These are phyloP conservation scores for Eristalinus aeneus DNA, from an alignment of 2,888 invertebrate species.

Conservation along the genomic window DNA sequence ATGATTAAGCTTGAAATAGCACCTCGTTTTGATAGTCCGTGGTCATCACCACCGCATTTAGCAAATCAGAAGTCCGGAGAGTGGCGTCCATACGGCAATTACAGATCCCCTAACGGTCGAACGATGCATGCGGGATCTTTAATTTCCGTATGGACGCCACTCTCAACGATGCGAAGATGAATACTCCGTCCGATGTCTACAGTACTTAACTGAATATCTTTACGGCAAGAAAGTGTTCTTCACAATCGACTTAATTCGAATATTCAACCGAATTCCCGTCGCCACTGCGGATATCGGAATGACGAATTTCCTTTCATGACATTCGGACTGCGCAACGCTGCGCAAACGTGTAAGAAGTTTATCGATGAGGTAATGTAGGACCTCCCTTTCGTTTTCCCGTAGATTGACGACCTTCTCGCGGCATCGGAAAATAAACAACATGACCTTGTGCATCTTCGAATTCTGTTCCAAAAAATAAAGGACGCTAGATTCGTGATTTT, in stretches of 20 bases:
- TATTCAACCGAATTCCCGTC: conserved; percentile 62
- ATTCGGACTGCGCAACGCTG: conserved; percentile 76
- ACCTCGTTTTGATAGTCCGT: no score
- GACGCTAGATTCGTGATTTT: conserved; percentile 8
- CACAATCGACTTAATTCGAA: conserved; percentile 35
- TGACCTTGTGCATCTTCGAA: conserved; percentile 65
- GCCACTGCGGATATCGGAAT: conserved; percentile 55
- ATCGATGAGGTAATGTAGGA: conserved; percentile 73
- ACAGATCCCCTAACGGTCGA: no score
- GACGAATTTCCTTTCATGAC: conserved; percentile 74
- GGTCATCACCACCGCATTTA: no score
- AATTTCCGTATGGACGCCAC: no score
- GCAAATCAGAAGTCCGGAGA: no score
- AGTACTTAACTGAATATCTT: no score
- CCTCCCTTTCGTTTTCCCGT: conserved; percentile 71
- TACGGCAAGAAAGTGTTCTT: conserved; percentile 58
- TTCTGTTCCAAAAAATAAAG: conserved; percentile 71
- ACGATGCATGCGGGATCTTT: no score
- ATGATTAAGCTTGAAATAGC: no score
- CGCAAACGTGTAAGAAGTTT: conserved; percentile 75
- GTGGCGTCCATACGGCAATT: no score
- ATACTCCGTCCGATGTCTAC: no score
- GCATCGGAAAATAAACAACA: conserved; percentile 18
- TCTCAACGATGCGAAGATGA: no score
- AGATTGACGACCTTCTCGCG: conserved; percentile 66